Conservation (phyloP, 2,888 invertebrate genomes). For the Hirudinaria manillensis region DNA sequence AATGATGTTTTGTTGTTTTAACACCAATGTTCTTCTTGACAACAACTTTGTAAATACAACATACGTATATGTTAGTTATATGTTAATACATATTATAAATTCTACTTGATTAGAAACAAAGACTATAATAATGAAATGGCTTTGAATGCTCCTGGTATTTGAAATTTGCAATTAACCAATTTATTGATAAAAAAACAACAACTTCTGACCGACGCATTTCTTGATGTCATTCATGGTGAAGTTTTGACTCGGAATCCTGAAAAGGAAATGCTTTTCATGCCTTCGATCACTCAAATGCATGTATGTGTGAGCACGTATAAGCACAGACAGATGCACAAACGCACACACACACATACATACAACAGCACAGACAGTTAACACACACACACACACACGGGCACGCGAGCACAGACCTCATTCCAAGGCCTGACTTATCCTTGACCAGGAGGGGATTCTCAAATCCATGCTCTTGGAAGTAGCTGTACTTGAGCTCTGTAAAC, state of each 20-base stretch:
- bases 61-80: too few species aligned
- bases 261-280: slow-evolving; percentile 26
- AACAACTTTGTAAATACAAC: too few species aligned
- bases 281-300: background rate
- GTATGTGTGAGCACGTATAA: too few species aligned
- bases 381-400: background rate
- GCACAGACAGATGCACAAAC: background rate
- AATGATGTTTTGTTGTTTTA: too few species aligned
- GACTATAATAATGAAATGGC: too few species aligned
- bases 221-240: slow-evolving; percentile 90
- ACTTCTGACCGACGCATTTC: slow-evolving; percentile 70
- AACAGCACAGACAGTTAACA: background rate
- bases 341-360: background rate
- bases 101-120: too few species aligned
- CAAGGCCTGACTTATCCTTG: slow-evolving; percentile 80
- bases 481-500: slow-evolving; percentile 58
- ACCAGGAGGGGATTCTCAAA: slow-evolving; percentile 82
- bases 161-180: background rate
- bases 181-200: background rate
- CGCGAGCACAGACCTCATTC: slow-evolving; percentile 62
- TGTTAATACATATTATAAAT: too few species aligned
- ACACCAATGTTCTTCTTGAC: too few species aligned
- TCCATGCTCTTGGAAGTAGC: slow-evolving; percentile 65
- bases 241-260: slow-evolving; percentile 60
- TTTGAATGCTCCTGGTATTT: too few species aligned